phyloP scores from a whole-genome alignment of 1,140 invertebrate genomes.

The Saccostrea echinata region DNA sequence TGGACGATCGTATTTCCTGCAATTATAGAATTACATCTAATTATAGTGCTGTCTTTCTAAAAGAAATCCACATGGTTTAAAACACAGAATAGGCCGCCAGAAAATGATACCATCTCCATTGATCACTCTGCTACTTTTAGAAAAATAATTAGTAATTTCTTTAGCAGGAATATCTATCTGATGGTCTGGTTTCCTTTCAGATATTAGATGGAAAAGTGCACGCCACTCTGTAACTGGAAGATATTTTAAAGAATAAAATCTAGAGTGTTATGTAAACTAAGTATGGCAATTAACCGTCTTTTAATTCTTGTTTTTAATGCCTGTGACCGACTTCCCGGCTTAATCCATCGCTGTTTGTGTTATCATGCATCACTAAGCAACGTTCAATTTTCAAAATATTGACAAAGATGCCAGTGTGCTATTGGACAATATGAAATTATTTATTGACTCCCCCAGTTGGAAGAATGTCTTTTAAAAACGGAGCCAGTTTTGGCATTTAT shows the following conservation, averaged over 20 bases:
- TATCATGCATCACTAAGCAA: background rate
- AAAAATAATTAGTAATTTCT: slow-evolving; percentile 1
- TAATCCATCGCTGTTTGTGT: background rate
- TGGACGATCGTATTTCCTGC: background rate
- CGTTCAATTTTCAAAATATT: slow-evolving; percentile 23
- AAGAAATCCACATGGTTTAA: background rate
- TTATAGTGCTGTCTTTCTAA: background rate
- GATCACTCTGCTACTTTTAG: background rate
- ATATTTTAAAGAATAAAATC: background rate
- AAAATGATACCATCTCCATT: background rate
- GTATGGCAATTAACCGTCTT: background rate
- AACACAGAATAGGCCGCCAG: background rate
- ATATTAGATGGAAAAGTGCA: background rate
- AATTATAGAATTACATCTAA: background rate
- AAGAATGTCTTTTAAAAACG: background rate
- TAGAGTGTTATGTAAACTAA: background rate
- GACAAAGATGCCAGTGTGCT: background rate
- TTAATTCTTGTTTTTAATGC: background rate
- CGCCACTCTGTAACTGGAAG: background rate
- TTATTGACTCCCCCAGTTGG: background rate
- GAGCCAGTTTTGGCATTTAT: background rate
- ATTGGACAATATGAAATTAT: background rate
- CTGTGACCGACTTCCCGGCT: background rate
- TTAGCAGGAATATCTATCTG: background rate
- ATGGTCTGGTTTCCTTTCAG: background rate